phyloP scores from a whole-genome alignment of 2,113 vertebrate species.

The Baryphthengus martii region DNA sequence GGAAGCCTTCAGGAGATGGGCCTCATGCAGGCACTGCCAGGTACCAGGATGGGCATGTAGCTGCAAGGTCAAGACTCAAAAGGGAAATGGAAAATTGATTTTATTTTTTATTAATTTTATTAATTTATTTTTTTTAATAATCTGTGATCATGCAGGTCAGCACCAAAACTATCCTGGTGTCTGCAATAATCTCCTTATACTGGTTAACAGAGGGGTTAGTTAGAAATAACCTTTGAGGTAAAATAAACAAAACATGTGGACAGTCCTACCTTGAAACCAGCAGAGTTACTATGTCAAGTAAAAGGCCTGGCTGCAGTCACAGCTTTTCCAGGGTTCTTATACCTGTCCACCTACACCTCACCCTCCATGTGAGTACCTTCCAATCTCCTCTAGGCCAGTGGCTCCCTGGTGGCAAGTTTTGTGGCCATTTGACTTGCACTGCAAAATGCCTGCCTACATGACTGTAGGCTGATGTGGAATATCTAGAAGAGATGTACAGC shows the following conservation, averaged over 20 bases:
- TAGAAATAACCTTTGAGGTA: not conserved
- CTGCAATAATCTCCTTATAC: not conserved
- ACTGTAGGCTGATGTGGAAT: not conserved
- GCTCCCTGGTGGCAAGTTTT: not conserved
- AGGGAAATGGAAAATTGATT: not conserved
- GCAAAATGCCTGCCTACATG: rapidly evolving
- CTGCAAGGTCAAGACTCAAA: not conserved
- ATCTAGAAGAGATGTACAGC: not conserved
- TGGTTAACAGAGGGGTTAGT: not conserved
- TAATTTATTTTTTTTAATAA: not conserved
- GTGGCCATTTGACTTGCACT: not conserved
- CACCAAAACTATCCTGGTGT: not conserved
- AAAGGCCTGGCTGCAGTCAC: not conserved
- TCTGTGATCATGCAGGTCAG: not conserved
- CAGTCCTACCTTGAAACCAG: not conserved
- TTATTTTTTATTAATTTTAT: not conserved
- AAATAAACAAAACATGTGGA: not conserved
- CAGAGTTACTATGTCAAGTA: not conserved
- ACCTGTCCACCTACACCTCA: not conserved
- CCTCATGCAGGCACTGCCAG: not conserved
- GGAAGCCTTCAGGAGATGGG: not conserved
- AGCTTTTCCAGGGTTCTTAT: not conserved
- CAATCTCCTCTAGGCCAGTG: not conserved
- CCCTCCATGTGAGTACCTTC: rapidly evolving
- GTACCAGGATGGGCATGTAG: not conserved